Base-by-base conservation (phyloP, 2,888 invertebrate species). In the Seira musarum region DNA sequence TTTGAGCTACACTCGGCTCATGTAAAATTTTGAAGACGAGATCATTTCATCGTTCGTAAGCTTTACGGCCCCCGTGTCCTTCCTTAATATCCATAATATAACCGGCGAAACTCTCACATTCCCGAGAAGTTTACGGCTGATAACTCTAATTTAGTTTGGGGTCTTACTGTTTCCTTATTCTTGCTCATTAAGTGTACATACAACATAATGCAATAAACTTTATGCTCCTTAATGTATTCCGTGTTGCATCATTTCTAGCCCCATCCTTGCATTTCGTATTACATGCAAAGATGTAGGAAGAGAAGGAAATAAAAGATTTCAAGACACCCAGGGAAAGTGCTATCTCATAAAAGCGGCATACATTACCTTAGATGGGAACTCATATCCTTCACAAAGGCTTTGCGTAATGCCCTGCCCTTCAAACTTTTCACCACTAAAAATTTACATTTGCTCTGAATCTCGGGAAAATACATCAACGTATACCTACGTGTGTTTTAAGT, bases 11-110 rank as follows among this genome's bases (percentile, higher is more conserved):
- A 15, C 49, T n/a, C 49, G 49, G 13, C 49, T 49, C 49, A 49
- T 49, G 49, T 49, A 49, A 49, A 49, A 49, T 49, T 49, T 49
- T 49, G 49, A n/a, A n/a, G 49, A n/a, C 49, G 49, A n/a, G 3
- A 15, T 49, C 15, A 49, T 49, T 49, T 49, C 49, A 49, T 49
- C 17, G 13, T 49, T 49, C 49, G 6, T 2, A 49, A 69, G 30
- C 71, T 80, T 80, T 80, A 80, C 74, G 40, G 49, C 74, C 80
- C 79, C 78, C 73, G 40, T 79, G 79, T 79, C 79, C 79, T 67
- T 72, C 68, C 79, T 69, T 79, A 68, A 79, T 79, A 79, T 79
- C 73, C 57, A 73, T 73, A 73, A 79, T 79, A 79, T 57, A 72
- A 53, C 79, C 68, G 53, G 35, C 25, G 68, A 68, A 63, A 68